phyloP scores from a whole-genome alignment of 2,888 invertebrate species.

The Eristalis tenax region DNA sequence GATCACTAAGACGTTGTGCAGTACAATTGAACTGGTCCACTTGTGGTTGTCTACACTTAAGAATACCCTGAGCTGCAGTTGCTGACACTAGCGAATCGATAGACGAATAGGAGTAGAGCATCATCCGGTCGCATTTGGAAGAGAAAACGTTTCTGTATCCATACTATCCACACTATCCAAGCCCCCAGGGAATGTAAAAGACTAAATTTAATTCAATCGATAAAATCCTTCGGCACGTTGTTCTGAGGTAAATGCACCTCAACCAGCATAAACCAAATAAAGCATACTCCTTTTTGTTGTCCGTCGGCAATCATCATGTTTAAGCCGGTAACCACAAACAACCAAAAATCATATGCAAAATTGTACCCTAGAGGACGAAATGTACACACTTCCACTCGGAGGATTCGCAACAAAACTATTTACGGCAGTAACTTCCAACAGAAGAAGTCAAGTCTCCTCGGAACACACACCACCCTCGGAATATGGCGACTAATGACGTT shows the following conservation, averaged over 20 bases:
- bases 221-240: not conserved
- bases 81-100: too few relatives aligned
- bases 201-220: too few relatives aligned
- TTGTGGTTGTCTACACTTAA: too few relatives aligned
- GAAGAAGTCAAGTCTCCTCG: conserved; percentile 25
- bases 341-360: not conserved
- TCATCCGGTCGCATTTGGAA: too few relatives aligned
- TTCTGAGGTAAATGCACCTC: not conserved
- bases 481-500: conserved; percentile 21
- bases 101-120: too few relatives aligned
- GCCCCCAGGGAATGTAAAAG: too few relatives aligned
- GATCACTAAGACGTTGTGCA: too few relatives aligned
- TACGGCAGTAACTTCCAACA: not conserved
- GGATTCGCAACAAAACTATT: not conserved
- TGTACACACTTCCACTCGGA: not conserved
- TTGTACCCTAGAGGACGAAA: not conserved
- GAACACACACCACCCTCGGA: not conserved
- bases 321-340: not conserved
- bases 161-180: too few relatives aligned
- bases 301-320: not conserved
- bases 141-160: too few relatives aligned
- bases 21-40: too few relatives aligned
- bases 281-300: not conserved
- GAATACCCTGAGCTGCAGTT: too few relatives aligned
- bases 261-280: not conserved